Evolutionary conservation across 1,140 invertebrate genomes (phyloP).

Genomic region (Caerostris darwini): DNA sequence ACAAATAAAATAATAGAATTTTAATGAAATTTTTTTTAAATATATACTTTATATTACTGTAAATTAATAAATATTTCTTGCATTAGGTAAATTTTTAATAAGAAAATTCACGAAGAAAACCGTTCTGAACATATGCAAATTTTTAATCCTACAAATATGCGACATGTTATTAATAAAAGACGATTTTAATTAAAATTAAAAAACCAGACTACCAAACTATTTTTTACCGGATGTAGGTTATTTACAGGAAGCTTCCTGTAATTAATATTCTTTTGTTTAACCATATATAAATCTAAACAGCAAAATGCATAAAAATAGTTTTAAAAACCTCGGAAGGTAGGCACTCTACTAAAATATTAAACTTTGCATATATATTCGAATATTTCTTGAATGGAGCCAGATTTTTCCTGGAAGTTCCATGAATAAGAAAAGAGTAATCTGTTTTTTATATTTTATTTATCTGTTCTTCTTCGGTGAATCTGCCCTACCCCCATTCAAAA

Average conservation of each 20-base stretch:
- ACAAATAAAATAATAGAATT: too few relatives aligned
- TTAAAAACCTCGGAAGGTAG: neutral
- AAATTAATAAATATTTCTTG: too few relatives aligned
- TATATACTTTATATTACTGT: too few relatives aligned
- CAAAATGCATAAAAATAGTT: neutral
- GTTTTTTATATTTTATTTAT: neutral
- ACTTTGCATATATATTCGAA: neutral
- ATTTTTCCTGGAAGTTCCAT: neutral
- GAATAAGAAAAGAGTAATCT: neutral
- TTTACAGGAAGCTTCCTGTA: neutral
- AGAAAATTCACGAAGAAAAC: too few relatives aligned
- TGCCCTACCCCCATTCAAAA: neutral
- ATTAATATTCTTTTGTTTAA: neutral
- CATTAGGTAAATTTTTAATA: too few relatives aligned
- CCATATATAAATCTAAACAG: neutral
- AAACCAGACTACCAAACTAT: too few relatives aligned
- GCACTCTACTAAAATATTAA: neutral
- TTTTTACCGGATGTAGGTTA: too few relatives aligned
- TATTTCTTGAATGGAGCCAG: neutral
- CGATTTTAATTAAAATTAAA: too few relatives aligned
- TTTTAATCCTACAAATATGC: too few relatives aligned
- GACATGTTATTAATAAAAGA: too few relatives aligned
- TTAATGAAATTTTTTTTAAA: too few relatives aligned
- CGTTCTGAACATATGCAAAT: too few relatives aligned
- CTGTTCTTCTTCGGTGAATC: neutral